Conservation (phyloP, 2,888 invertebrate species). For the Atethmia centrago region DNA sequence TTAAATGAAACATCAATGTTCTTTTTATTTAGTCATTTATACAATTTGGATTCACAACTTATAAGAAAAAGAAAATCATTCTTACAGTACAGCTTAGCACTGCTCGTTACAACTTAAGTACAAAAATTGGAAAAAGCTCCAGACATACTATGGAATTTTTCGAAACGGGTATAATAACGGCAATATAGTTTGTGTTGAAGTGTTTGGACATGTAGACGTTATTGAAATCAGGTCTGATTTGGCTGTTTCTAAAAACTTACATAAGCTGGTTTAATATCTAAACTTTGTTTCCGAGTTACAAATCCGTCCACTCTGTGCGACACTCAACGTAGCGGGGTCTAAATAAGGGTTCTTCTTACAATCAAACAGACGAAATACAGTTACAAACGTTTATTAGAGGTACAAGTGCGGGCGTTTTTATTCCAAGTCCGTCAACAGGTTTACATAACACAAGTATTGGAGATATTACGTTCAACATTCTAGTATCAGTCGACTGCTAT, state of each 20-base stretch:
- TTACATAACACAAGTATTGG: slow-evolving; percentile 33
- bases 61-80: slow-evolving; percentile 81
- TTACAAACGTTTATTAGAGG: slow-evolving; percentile 50
- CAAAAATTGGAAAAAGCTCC: slow-evolving; percentile 83
- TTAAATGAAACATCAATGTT: slow-evolving; percentile 80
- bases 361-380: slow-evolving; percentile 45
- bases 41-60: slow-evolving; percentile 85
- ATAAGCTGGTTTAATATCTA: not conserved
- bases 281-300: not conserved
- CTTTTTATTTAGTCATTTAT: slow-evolving; percentile 87
- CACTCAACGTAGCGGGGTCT: slow-evolving; percentile 5
- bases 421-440: slow-evolving; percentile 15
- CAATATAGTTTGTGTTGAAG: slow-evolving; percentile 65
- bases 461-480: slow-evolving; percentile 10
- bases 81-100: slow-evolving; percentile 75
- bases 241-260: not conserved
- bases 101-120: slow-evolving; percentile 83
- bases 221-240: slow-evolving; percentile 19
- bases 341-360: slow-evolving; percentile 15
- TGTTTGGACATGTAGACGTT: slow-evolving; percentile 71
- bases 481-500: slow-evolving; percentile 24
- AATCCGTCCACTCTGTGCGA: not conserved
- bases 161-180: slow-evolving; percentile 73
- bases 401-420: slow-evolving; percentile 36
- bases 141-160: slow-evolving; percentile 78